These are phyloP conservation scores for Drosophila paramelanica DNA, from an alignment of 2,888 invertebrate genomes.

Conservation along the genomic window DNA sequence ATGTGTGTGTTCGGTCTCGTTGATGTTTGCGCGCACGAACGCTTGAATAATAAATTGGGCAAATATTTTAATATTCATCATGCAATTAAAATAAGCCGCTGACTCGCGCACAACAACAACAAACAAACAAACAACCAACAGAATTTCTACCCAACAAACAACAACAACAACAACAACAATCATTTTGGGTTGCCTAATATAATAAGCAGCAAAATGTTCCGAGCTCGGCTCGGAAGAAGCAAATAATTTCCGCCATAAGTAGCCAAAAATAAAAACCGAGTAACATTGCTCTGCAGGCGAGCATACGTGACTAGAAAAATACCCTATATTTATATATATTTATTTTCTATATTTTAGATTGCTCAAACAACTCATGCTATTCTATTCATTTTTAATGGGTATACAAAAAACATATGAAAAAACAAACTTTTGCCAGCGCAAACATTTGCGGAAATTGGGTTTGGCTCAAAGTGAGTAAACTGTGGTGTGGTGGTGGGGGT, in stretches of 20 bases:
- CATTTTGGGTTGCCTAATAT: constrained; percentile 66
- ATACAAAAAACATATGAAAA: constrained; percentile 8
- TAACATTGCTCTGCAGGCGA: background rate
- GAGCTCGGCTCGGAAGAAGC: constrained; percentile 37
- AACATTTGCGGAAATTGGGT: constrained; percentile 77
- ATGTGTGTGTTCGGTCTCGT: constrained; percentile 35
- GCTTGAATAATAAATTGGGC: constrained; percentile 82
- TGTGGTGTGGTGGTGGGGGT: background rate
- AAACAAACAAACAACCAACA: constrained; percentile 23
- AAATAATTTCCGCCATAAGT: constrained; percentile 43
- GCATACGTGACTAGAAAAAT: background rate
- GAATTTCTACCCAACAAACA: constrained; percentile 8
- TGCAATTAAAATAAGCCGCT: constrained; percentile 81
- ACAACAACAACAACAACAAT: constrained; percentile 29
- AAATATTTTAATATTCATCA: constrained; percentile 84
- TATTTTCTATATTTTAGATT: too few species aligned
- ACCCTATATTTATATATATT: background rate
- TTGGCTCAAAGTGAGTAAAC: constrained; percentile 39
- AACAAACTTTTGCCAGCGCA: constrained; percentile 33
- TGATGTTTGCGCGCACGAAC: constrained; percentile 65
- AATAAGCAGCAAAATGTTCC: constrained; percentile 66
- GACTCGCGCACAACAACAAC: constrained; percentile 41
- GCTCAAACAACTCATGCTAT: too few species aligned
- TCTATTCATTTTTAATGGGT: constrained; percentile 11
- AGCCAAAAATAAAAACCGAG: background rate